A percentile compares a stretch with the other conserved stretches of the same genome.
Conservation (phyloP, 2,888 invertebrate species). For the Athalia rosae region DNA sequence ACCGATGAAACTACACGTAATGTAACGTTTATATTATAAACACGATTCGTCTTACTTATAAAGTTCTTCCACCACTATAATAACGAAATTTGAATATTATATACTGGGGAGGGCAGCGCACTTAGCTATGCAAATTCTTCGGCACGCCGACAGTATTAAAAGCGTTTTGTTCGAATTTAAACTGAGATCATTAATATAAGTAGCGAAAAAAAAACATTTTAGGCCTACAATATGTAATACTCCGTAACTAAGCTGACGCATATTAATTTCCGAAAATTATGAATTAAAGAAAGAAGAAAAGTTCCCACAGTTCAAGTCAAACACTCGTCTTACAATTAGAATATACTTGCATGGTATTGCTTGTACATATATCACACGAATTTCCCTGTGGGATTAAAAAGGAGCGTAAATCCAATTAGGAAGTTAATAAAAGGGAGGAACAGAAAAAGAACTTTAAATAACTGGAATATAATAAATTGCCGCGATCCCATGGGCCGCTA, state of each 20-base stretch:
- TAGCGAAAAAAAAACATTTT: background rate
- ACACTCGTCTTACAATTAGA: conserved; percentile 21
- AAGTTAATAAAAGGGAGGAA: background rate
- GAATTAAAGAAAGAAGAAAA: too few relatives aligned
- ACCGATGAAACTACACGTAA: background rate
- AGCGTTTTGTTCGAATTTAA: conserved; percentile 1
- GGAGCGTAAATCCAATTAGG: conserved; percentile 43
- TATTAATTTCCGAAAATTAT: too few relatives aligned
- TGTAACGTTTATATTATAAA: background rate
- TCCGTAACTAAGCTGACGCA: too few relatives aligned
- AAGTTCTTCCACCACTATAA: background rate
- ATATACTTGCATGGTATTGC: too few relatives aligned
- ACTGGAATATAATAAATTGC: conserved; percentile 25
- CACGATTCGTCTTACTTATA: background rate
- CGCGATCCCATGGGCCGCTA: background rate
- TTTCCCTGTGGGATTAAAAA: conserved; percentile 16
- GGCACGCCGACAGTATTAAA: background rate
- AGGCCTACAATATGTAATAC: background rate
- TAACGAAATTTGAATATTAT: conserved; percentile 17
- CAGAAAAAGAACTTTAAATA: conserved; percentile 7
- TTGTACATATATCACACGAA: conserved; percentile 16
- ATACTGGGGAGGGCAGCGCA: background rate
- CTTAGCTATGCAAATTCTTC: conserved; percentile 3
- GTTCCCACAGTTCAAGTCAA: background rate
- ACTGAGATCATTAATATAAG: background rate